Conservation (phyloP, 2,888 invertebrate species). For the Nomada flava region DNA sequence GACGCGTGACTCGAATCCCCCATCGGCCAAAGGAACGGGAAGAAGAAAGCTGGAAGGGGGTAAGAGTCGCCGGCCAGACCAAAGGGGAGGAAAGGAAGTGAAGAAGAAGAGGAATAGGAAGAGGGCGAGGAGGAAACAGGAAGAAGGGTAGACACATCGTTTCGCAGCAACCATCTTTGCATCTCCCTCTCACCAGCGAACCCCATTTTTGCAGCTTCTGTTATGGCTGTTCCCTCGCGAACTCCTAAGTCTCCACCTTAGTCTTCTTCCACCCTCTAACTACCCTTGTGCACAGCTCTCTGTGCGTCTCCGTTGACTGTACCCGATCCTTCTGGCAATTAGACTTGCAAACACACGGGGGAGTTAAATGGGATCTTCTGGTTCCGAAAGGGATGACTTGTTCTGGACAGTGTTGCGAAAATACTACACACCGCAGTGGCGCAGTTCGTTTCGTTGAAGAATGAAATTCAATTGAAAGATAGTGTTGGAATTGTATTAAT, state of each 20-base stretch:
- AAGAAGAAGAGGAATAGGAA: constrained; percentile 3
- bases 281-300: constrained; percentile 7
- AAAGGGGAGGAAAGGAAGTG: not conserved
- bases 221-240: constrained; percentile 64
- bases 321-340: constrained; percentile 75
- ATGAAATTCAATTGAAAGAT: no score
- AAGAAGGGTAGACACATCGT: constrained; percentile 57
- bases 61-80: constrained; percentile 34
- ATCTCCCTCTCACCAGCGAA: constrained; percentile 66
- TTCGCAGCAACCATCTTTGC: constrained; percentile 77
- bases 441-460: no score
- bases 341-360: constrained; percentile 78
- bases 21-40: constrained; percentile 69
- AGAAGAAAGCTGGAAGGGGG: constrained; percentile 35
- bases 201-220: constrained; percentile 61
- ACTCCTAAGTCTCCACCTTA: constrained; percentile 42
- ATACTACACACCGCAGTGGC: no score
- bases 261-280: constrained; percentile 25
- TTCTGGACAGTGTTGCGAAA: not conserved
- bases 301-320: constrained; percentile 21
- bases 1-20: constrained; percentile 81
- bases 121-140: constrained; percentile 44
- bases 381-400: constrained; percentile 18
- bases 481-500: no score
- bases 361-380: constrained; percentile 60